Percentiles rank a stretch among this genome's conserved stretches.
Conservation (phyloP, 1,140 invertebrate species). For the Streblospio benedicti region DNA sequence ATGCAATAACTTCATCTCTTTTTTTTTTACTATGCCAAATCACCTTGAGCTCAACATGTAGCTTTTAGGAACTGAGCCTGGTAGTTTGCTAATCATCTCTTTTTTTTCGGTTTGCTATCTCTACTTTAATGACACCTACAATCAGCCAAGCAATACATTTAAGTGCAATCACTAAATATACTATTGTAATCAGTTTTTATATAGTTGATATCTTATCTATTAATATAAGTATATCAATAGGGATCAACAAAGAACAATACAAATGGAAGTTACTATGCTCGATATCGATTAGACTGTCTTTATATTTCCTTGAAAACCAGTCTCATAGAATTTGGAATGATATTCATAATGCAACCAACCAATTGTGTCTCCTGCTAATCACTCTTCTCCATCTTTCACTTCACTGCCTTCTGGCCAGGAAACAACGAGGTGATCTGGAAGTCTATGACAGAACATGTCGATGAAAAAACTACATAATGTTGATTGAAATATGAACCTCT, state of each 20-base stretch:
- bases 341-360: too few relatives aligned
- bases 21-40: slow-evolving; percentile 42
- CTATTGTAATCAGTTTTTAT: too few relatives aligned
- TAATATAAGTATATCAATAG: background rate
- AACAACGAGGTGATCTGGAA: slow-evolving; percentile 36
- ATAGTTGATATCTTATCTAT: background rate
- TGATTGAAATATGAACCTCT: too few relatives aligned
- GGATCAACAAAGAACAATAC: too few relatives aligned
- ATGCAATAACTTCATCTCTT: too few relatives aligned
- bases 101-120: slow-evolving; percentile 41
- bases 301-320: too few relatives aligned
- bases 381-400: slow-evolving; percentile 33
- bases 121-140: slow-evolving; percentile 41
- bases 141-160: too few relatives aligned
- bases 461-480: too few relatives aligned
- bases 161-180: too few relatives aligned
- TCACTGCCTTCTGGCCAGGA: slow-evolving; percentile 40
- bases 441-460: slow-evolving; percentile 24
- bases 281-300: too few relatives aligned
- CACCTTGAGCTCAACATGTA: slow-evolving; percentile 44
- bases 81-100: slow-evolving; percentile 42
- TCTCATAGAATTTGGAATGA: too few relatives aligned
- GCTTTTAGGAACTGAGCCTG: slow-evolving; percentile 35
- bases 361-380: slow-evolving; percentile 39
- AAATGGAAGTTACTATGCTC: too few relatives aligned